phyloP scores from a whole-genome alignment of 2,888 invertebrate species.

The Thymelicus sylvestris region DNA sequence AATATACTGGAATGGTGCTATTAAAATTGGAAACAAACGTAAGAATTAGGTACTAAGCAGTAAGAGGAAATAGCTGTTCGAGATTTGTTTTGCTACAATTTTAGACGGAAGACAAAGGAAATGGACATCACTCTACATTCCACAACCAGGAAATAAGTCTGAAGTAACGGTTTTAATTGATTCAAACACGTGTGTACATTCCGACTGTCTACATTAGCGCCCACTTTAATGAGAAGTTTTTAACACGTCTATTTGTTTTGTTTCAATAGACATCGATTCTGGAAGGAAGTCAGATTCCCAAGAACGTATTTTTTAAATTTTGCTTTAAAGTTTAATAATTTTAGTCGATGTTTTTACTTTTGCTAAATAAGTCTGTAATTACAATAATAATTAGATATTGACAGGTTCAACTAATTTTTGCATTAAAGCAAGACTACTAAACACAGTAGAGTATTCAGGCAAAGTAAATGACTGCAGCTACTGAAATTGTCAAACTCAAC shows the following conservation, averaged over 20 bases:
- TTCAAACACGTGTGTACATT: conserved; percentile 15
- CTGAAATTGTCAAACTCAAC: no score
- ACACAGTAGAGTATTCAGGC: no score
- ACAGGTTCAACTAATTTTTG: no score
- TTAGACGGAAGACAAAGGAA: conserved; percentile 14
- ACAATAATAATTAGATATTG: no score
- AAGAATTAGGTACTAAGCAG: neutral
- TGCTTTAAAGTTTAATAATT: no score
- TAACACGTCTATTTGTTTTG: neutral
- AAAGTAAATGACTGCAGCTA: no score
- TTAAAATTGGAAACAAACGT: neutral
- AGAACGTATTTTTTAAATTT: no score
- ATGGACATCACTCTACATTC: conserved; percentile 25
- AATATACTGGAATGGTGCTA: no score
- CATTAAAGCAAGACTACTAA: no score
- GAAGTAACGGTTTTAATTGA: conserved; percentile 24
- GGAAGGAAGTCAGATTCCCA: no score
- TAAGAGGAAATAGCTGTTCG: neutral
- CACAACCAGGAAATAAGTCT: conserved; percentile 14
- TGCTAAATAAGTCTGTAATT: no score
- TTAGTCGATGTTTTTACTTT: no score
- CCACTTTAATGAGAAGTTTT: neutral
- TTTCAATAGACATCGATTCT: neutral
- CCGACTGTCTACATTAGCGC: conserved; percentile 3
- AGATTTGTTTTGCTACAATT: conserved; percentile 1